Conservation (phyloP, 1,140 invertebrate genomes). For the Diorhabda elongata region DNA sequence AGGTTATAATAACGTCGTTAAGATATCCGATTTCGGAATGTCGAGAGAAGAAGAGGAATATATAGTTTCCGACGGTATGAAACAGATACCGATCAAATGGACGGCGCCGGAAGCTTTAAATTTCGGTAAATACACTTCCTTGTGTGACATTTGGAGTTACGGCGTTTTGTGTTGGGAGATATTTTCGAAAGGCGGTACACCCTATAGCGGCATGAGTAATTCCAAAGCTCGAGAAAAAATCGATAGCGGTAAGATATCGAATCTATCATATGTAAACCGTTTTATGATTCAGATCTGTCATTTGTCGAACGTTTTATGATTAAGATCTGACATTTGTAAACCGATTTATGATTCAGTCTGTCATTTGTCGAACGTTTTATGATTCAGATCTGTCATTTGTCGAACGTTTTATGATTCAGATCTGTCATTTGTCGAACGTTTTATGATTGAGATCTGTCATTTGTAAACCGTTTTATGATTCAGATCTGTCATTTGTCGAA, state of each 20-base stretch:
- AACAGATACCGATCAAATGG: slow-evolving; percentile 98
- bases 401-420: too few relatives aligned
- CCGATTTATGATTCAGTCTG: too few relatives aligned
- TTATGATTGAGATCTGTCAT: too few relatives aligned
- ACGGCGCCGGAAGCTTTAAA: slow-evolving; percentile 94
- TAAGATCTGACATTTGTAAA: too few relatives aligned
- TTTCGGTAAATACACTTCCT: slow-evolving; percentile 94
- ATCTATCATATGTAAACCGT: too few relatives aligned
- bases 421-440: too few relatives aligned
- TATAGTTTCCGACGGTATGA: slow-evolving; percentile 94
- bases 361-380: too few relatives aligned
- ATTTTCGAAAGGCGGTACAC: slow-evolving; percentile 88
- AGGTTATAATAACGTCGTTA: slow-evolving; percentile 80
- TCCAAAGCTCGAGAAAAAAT: slow-evolving; percentile 90
- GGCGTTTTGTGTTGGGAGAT: slow-evolving; percentile 97
- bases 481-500: too few relatives aligned
- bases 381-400: too few relatives aligned
- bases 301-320: too few relatives aligned
- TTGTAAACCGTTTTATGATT: too few relatives aligned
- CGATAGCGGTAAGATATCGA: slow-evolving; percentile 67
- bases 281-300: too few relatives aligned
- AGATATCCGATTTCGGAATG: slow-evolving; percentile 98
- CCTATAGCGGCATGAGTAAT: slow-evolving; percentile 91
- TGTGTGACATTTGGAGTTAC: slow-evolving; percentile 98
- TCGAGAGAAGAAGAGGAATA: slow-evolving; percentile 96